phyloP scores from a whole-genome alignment of 2,797 vertebrate species.

The Cyclura pinguis region DNA sequence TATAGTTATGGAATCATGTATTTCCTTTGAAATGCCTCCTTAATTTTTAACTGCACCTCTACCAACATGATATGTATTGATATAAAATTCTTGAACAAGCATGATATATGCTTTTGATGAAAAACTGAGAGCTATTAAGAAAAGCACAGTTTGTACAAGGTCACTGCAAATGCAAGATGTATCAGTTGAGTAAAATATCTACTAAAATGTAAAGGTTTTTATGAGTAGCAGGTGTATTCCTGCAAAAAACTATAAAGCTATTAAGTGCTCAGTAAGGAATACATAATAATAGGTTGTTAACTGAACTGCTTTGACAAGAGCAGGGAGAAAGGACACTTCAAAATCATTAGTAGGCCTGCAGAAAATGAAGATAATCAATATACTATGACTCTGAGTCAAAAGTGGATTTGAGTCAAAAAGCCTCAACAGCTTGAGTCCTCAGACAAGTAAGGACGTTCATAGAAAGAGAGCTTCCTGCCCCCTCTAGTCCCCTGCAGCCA shows the following conservation, averaged over 20 bases:
- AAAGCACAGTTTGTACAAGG: constrained; percentile 73
- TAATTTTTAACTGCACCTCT: background rate
- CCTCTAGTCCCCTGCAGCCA: background rate
- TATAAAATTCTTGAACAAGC: background rate
- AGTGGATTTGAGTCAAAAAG: constrained; percentile 31
- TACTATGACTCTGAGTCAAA: constrained; percentile 55
- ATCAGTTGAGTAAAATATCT: constrained; percentile 74
- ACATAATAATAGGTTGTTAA: constrained; percentile 79
- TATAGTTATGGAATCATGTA: background rate
- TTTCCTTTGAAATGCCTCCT: constrained; percentile 17
- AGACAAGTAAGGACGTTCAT: background rate
- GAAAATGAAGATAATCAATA: constrained; percentile 54
- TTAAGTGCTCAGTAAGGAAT: constrained; percentile 80
- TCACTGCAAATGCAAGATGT: constrained; percentile 72
- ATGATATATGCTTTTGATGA: background rate
- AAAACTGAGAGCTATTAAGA: constrained; percentile 27
- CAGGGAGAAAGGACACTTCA: constrained; percentile 76
- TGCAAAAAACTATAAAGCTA: constrained; percentile 75
- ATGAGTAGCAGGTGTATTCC: constrained; percentile 82
- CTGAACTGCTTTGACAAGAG: constrained; percentile 72
- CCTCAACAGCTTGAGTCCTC: constrained; percentile 47
- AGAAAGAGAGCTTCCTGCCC: background rate
- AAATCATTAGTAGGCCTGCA: constrained; percentile 56
- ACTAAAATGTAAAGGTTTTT: constrained; percentile 77
- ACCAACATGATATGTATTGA: background rate